Evolutionary conservation across 2,888 invertebrate genomes (phyloP), one percentile per base, ranked within the genome.

Genomic region (Erebia ligea): DNA sequence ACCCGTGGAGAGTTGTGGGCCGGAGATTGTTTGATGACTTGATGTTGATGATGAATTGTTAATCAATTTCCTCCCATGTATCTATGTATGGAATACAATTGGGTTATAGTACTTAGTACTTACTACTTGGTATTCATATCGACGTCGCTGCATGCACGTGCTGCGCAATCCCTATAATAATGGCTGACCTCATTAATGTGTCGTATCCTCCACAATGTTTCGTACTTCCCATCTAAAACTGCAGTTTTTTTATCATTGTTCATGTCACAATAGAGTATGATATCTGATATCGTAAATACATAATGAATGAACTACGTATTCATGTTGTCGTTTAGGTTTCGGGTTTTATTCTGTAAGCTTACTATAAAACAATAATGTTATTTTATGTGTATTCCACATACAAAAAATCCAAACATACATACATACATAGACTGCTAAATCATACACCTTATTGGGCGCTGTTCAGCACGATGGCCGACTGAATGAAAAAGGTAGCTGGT

Each of bases 121-220:
- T n/a, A n/a, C n/a, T n/a, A 45, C 45, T 45, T 65, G 54, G 45
- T 54, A 50, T 42, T 57, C 11, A 25, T 17, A 56, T 25, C 6
- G 17, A n/a, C n/a, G 40, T 42, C 10, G 42, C 52, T 21, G 21
- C 63, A 52, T 63, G 70, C 72, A 72, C 72, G 67, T 69, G 68
- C 48, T 69, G 1, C 62, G 15, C 63, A 50, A 57, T 54, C 67
- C 58, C 68, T 52, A 50, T 62, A 65, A 34, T 61, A 57, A 69
- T 64, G 42, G 65, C 59, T 70, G 73, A 74, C 74, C 70, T 73
- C 70, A 72, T 70, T 70, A 72, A 57, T 67, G 34, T 54, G 50
- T 34, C 40, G 59, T 42, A 25, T 64, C 70, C 67, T 67, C 69
- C 72, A 59, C 13, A 42, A 54, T 59, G 56, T 64, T n/a, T 10